A percentile compares a stretch with the other conserved stretches of the same genome.
Evolutionary conservation across 1,140 invertebrate genomes (phyloP).

Genomic region (Lordiphosa clarofinis): DNA sequence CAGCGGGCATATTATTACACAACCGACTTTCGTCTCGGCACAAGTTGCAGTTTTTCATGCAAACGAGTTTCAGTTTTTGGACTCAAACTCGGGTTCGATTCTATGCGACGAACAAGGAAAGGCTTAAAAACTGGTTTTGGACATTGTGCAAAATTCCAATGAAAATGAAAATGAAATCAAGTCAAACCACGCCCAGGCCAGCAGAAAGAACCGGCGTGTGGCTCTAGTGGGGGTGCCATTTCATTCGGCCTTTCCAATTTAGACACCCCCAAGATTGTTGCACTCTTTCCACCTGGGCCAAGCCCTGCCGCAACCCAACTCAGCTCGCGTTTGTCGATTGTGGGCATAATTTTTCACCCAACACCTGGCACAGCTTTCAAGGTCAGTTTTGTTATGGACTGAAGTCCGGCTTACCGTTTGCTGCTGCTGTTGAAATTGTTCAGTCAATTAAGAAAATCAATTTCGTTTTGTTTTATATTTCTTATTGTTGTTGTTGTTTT

Average conservation of each 20-base stretch:
- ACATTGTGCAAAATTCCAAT: conserved; percentile 72
- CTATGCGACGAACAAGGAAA: conserved; percentile 69
- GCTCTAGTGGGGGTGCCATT: neutral
- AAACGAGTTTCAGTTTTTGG: conserved; percentile 49
- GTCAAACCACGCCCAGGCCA: conserved; percentile 12
- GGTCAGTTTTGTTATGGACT: conserved; percentile 57
- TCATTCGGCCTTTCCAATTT: neutral
- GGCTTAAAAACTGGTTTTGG: conserved; percentile 56
- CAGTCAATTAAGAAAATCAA: conserved; percentile 73
- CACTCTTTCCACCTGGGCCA: neutral
- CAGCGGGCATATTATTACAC: conserved; percentile 48
- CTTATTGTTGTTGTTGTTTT: conserved; percentile 14
- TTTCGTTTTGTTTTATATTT: conserved; percentile 45
- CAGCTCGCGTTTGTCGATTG: conserved; percentile 23
- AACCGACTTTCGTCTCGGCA: conserved; percentile 39
- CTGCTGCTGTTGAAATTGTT: conserved; percentile 59
- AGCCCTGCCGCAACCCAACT: conserved; percentile 14
- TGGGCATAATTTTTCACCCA: conserved; percentile 59
- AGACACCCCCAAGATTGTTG: conserved; percentile 7
- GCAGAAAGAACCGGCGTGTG: conserved; percentile 24
- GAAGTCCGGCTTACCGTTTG: conserved; percentile 33
- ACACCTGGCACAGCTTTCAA: conserved; percentile 53
- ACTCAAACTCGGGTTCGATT: conserved; percentile 36
- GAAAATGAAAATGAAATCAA: conserved; percentile 52
- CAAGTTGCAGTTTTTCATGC: conserved; percentile 14